Percentiles rank a stretch among this genome's conserved stretches.
Conservation (phyloP, 2,888 invertebrate species). For the Rotaria magnacalcarata region DNA sequence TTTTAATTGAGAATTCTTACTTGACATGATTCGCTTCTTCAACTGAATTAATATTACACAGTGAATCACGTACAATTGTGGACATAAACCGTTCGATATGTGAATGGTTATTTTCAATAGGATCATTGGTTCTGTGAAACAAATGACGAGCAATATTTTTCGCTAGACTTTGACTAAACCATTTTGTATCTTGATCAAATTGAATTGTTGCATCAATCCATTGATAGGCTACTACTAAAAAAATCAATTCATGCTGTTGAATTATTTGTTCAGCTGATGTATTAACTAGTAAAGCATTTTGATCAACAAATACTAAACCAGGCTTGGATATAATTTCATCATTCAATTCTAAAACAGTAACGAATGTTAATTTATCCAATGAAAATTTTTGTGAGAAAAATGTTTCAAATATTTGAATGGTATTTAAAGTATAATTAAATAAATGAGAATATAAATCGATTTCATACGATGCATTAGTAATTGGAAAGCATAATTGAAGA, state of each 20-base stretch:
- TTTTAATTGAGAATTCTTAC: background rate
- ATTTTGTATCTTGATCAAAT: background rate
- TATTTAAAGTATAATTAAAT: background rate
- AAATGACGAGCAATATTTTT: background rate
- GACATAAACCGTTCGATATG: background rate
- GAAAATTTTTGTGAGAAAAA: background rate
- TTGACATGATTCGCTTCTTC: background rate
- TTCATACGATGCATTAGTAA: background rate
- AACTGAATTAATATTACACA: background rate
- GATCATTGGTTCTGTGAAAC: background rate
- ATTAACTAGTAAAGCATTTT: background rate
- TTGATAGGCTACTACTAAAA: background rate
- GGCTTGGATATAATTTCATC: background rate
- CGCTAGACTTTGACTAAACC: background rate
- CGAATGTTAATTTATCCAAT: background rate
- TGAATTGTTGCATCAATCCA: background rate
- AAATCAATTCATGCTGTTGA: background rate
- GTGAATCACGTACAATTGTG: background rate
- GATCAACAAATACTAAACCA: background rate
- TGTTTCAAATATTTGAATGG: background rate
- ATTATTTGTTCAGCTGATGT: background rate
- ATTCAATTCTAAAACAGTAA: background rate
- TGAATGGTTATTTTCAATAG: background rate
- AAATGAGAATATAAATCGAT: background rate
- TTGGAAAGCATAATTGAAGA: background rate